A percentile compares a stretch with the other conserved stretches of the same genome.
Evolutionary conservation across 1,140 invertebrate genomes (phyloP).

Genomic region (Megalopta genalis): DNA sequence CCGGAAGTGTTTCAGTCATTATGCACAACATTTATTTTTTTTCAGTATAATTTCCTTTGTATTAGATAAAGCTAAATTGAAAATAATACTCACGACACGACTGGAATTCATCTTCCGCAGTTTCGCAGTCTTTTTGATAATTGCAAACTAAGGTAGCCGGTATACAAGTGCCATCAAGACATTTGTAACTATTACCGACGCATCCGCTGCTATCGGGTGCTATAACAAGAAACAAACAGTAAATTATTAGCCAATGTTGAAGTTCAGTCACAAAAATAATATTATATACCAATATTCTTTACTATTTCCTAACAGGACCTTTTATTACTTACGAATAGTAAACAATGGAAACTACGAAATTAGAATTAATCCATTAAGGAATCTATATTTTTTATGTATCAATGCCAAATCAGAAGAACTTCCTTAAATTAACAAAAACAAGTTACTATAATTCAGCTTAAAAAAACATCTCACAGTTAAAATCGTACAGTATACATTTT

Average conservation of each 20-base stretch:
- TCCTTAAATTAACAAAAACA: no score
- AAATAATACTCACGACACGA: conserved; percentile 88
- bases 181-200: conserved; percentile 88
- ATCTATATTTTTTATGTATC: no score
- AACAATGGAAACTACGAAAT: no score
- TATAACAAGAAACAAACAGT: conserved; percentile 48
- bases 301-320: no score
- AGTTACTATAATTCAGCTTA: no score
- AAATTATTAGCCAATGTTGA: conserved; percentile 26
- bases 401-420: no score
- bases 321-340: no score
- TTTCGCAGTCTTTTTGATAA: conserved; percentile 93
- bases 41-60: not conserved
- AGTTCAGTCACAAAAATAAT: not conserved
- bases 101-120: conserved; percentile 93
- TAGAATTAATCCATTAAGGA: no score
- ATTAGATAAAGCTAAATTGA: not conserved
- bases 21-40: not conserved
- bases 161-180: conserved; percentile 93
- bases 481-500: no score
- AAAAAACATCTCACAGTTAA: no score
- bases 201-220: conserved; percentile 75
- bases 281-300: not conserved
- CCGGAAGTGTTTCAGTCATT: not conserved
- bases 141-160: conserved; percentile 91